Evolutionary conservation across 2,797 vertebrate species (phyloP).

Genomic region (Myotis planiceps): DNA sequence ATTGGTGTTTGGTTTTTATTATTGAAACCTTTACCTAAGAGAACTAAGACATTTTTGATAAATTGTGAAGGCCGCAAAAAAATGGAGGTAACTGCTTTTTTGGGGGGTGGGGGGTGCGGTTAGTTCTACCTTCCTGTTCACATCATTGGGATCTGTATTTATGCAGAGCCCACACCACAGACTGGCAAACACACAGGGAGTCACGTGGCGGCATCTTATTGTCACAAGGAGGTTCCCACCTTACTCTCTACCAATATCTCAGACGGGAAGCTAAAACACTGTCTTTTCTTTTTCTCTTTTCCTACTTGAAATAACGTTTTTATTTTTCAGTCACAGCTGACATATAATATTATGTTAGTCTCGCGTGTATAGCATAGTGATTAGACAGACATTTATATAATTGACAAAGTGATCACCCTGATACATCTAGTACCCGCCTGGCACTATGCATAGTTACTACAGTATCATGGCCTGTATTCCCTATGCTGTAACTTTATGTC

Average conservation of each 20-base stretch:
- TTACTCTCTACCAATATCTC: not conserved
- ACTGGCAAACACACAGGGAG: not conserved
- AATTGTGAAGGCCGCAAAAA: not conserved
- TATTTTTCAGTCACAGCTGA: not conserved
- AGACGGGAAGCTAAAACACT: not conserved
- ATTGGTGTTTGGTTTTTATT: not conserved
- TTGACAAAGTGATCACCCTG: not conserved
- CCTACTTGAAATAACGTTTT: not conserved
- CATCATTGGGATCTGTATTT: not conserved
- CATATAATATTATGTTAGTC: not conserved
- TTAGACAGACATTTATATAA: not conserved
- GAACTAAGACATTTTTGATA: not conserved
- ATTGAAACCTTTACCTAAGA: not conserved
- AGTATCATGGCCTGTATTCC: no score
- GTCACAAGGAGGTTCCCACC: not conserved
- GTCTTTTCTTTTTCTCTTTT: not conserved
- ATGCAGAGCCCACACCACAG: not conserved
- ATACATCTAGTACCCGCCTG: not conserved
- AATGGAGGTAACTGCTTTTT: not conserved
- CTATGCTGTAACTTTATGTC: not conserved
- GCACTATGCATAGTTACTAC: not conserved
- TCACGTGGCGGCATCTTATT: fast-evolving
- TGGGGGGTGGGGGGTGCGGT: no score
- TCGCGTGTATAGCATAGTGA: not conserved
- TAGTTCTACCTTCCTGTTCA: not conserved